Evolutionary conservation across 2,888 invertebrate species (phyloP).

Genomic region (Metallyticus violacea): DNA sequence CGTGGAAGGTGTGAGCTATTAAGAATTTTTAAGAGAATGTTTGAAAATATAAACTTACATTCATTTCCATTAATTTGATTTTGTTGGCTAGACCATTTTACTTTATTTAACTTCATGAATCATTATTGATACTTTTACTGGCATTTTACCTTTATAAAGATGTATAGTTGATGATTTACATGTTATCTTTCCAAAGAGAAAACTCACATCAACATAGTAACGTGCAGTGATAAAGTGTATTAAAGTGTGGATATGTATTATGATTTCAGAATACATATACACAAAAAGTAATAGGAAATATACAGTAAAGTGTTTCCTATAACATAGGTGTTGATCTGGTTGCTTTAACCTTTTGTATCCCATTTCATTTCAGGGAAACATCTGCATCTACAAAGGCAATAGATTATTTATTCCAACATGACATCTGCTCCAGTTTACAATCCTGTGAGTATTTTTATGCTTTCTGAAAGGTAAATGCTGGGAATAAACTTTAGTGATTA

Average conservation of each 20-base stretch:
- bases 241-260: background rate
- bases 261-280: background rate
- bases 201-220: too few relatives aligned
- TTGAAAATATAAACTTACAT: too few relatives aligned
- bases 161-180: too few relatives aligned
- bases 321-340: background rate
- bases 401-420: constrained; percentile 36
- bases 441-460: constrained; percentile 41
- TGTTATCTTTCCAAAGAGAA: too few relatives aligned
- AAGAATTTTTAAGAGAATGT: too few relatives aligned
- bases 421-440: constrained; percentile 41
- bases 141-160: too few relatives aligned
- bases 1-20: too few relatives aligned
- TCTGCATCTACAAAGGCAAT: background rate
- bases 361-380: background rate
- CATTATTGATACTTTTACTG: too few relatives aligned
- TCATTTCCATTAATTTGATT: too few relatives aligned
- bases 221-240: background rate
- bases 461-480: background rate
- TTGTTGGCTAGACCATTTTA: too few relatives aligned
- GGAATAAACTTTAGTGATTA: too few relatives aligned
- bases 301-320: background rate
- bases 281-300: background rate
- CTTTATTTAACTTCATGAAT: too few relatives aligned
- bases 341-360: background rate